phyloP scores from a whole-genome alignment of 1,140 invertebrate genomes.

The Homarus americanus region DNA sequence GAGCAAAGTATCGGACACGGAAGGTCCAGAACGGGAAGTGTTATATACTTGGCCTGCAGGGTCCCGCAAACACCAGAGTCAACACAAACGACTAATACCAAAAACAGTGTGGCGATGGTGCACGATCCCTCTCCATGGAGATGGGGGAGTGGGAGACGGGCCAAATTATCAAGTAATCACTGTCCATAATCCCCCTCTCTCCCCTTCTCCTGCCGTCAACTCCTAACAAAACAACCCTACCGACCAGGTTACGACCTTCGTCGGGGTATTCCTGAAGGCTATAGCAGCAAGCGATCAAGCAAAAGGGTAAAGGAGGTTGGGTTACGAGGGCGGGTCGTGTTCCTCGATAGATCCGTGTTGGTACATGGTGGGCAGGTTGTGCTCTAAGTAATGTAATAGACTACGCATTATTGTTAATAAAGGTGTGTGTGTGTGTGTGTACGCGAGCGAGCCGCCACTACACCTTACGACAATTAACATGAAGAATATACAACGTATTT shows the following conservation, averaged over 20 bases:
- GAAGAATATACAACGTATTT: too few relatives aligned
- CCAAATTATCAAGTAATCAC: too few relatives aligned
- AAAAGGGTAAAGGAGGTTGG: neutral
- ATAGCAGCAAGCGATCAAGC: neutral
- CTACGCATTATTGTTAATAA: neutral
- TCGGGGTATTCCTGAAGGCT: too few relatives aligned
- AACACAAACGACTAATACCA: conserved; percentile 30
- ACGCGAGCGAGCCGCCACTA: too few relatives aligned
- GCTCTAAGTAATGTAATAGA: too few relatives aligned
- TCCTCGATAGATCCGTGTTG: neutral
- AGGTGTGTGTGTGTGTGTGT: neutral
- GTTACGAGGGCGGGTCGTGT: neutral
- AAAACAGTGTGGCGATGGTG: neutral
- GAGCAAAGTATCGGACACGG: conserved; percentile 22
- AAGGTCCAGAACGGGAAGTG: conserved; percentile 44
- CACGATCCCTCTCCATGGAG: neutral
- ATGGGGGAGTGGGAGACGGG: too few relatives aligned
- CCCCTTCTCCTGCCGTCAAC: too few relatives aligned
- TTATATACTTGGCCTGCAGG: conserved; percentile 42
- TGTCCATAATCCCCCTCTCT: too few relatives aligned
- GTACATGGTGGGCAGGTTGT: neutral
- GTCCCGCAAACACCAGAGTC: conserved; percentile 2
- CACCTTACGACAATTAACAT: too few relatives aligned
- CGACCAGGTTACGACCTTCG: neutral
- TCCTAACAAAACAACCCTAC: neutral